Evolutionary conservation across 2,888 invertebrate species (phyloP).

Genomic region (Pammene fasciana): DNA sequence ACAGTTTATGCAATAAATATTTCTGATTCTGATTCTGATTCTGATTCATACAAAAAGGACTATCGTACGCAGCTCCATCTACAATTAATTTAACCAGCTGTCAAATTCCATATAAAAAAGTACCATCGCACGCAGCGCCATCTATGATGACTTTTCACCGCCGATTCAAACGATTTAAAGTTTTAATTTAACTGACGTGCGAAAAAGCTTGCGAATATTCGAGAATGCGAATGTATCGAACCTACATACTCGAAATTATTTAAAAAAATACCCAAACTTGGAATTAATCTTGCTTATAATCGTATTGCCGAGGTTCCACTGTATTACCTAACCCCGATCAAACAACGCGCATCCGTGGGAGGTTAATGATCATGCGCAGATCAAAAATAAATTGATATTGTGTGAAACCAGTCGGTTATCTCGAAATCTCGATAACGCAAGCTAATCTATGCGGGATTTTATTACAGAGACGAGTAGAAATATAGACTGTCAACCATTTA

Average conservation of each 20-base stretch:
- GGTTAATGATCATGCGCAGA: conserved; percentile 17
- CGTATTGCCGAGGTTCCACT: neutral
- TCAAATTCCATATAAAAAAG: no score
- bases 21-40: no score
- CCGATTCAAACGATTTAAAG: no score
- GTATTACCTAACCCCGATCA: neutral
- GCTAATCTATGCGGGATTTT: conserved; percentile 29
- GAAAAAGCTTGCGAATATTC: no score
- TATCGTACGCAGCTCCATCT: no score
- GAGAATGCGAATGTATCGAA: no score
- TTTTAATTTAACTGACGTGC: no score
- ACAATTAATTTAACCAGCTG: no score
- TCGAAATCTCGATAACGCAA: conserved; percentile 23
- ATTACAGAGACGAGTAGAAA: neutral
- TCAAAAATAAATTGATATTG: conserved; percentile 30
- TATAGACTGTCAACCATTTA: neutral
- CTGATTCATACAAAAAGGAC: no score
- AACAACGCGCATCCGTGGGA: conserved; percentile 29
- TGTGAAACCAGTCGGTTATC: conserved; percentile 30
- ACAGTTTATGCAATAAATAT: no score
- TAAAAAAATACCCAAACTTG: neutral
- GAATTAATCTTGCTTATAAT: neutral
- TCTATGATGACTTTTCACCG: no score
- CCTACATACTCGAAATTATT: neutral
- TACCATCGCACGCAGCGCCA: no score